Conservation (phyloP, 2,888 invertebrate genomes). For the Aporophyla lueneburgensis region DNA sequence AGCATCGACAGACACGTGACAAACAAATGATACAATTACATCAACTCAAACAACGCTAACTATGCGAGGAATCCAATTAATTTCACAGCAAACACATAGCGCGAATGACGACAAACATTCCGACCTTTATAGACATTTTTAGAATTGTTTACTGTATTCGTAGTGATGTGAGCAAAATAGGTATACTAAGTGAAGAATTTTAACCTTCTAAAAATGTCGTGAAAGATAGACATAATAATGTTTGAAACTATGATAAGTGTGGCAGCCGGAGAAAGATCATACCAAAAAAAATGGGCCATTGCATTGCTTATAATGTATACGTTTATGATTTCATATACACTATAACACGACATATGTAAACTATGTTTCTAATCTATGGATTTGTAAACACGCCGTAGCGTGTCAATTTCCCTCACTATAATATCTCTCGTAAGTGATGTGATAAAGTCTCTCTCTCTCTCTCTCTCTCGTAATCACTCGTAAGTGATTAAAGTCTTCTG, state of each 20-base stretch:
- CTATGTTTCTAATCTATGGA: not conserved
- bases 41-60: constrained; percentile 13
- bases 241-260: no score
- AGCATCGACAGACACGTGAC: not conserved
- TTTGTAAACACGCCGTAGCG: not conserved
- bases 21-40: constrained; percentile 29
- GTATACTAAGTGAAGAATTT: not conserved
- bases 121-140: not conserved
- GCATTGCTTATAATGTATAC: no score
- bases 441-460: no score
- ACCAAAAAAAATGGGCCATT: no score
- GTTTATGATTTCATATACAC: not conserved
- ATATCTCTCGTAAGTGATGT: no score
- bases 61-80: constrained; percentile 48
- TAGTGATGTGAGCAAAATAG: not conserved
- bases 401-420: no score
- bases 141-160: not conserved
- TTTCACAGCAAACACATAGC: constrained; percentile 19
- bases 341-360: not conserved
- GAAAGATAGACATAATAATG: not conserved
- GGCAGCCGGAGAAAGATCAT: no score
- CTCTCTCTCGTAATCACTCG: no score
- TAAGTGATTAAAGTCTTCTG: not conserved
- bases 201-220: not conserved
- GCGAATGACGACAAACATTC: not conserved